These are phyloP conservation scores for Hipparchia sbordonii DNA, from an alignment of 2,888 invertebrate genomes.

Conservation along the genomic window DNA sequence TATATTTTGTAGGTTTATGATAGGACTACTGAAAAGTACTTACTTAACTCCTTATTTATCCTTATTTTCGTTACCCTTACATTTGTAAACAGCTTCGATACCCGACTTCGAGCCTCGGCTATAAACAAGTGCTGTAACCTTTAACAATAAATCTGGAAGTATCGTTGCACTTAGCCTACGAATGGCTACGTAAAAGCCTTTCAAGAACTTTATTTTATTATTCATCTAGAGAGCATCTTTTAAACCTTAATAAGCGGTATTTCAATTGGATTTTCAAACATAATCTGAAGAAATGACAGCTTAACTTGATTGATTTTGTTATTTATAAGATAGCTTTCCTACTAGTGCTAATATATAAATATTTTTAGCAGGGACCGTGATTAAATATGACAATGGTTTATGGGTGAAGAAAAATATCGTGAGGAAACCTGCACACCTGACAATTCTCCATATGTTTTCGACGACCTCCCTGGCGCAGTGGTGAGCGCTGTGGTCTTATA, in stretches of 20 bases:
- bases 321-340: background rate
- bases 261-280: constrained; percentile 1
- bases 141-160: constrained; percentile 30
- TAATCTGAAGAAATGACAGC: constrained; percentile 3
- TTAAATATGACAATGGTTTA: no score
- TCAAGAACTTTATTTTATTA: constrained; percentile 38
- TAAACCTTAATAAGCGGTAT: background rate
- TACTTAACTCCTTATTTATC: no score
- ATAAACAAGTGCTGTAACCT: constrained; percentile 25
- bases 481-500: no score
- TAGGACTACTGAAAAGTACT: no score
- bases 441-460: background rate
- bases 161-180: constrained; percentile 32
- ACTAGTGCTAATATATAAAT: background rate
- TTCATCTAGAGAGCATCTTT: constrained; percentile 20
- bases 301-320: background rate
- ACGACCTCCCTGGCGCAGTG: no score
- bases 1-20: no score
- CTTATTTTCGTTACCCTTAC: no score
- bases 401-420: no score
- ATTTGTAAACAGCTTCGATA: background rate
- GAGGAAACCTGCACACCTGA: no score
- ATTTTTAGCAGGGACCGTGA: no score
- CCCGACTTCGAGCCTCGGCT: background rate
- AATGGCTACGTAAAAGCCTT: constrained; percentile 34